Conservation (phyloP, 2,888 invertebrate genomes). For the Zele albiditarsus region DNA sequence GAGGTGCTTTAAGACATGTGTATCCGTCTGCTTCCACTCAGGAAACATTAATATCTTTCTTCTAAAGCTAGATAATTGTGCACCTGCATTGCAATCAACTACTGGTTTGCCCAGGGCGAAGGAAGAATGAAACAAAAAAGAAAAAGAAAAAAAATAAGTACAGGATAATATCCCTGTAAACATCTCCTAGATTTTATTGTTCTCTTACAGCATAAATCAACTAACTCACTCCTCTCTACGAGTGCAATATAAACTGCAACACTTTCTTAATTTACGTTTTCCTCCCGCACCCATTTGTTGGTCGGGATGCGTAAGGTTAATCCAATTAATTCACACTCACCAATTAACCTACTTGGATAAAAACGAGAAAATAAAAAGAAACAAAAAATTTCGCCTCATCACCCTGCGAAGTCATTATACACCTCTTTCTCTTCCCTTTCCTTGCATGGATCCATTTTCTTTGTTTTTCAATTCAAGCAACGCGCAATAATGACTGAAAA, state of each 20-base stretch:
- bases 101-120: slow-evolving; percentile 9
- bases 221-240: neutral
- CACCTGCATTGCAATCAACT: slow-evolving; percentile 18
- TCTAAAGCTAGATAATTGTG: slow-evolving; percentile 11
- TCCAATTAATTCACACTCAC: slow-evolving; percentile 32
- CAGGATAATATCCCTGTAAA: neutral
- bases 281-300: neutral
- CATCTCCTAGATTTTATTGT: slow-evolving; percentile 13
- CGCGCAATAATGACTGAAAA: neutral
- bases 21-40: slow-evolving; percentile 27
- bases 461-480: neutral
- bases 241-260: neutral
- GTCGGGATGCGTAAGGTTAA: slow-evolving; percentile 14
- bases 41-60: slow-evolving; percentile 45
- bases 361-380: neutral
- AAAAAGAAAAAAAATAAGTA: neutral
- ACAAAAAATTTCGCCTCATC: too few species aligned
- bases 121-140: neutral
- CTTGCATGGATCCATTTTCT: neutral
- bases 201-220: neutral
- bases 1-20: neutral
- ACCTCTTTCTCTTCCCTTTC: neutral
- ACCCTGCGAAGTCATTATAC: too few species aligned
- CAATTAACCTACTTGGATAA: slow-evolving; percentile 33
- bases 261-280: slow-evolving; percentile 23